Evolutionary conservation across 2,113 vertebrate genomes (phyloP).

Genomic region (Ciconia boyciana): DNA sequence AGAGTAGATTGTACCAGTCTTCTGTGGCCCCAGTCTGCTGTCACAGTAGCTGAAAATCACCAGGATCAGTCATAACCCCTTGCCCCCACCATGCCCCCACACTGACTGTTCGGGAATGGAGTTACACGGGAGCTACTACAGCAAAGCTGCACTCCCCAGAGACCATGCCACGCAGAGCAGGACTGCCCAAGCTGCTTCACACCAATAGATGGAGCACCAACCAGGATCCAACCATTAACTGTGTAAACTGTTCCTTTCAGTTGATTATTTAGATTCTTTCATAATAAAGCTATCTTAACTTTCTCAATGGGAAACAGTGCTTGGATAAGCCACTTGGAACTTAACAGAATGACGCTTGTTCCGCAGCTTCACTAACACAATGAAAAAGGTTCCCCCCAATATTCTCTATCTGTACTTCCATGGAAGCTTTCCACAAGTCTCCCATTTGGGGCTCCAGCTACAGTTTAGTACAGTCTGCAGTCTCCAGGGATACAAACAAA

Average conservation of each 20-base stretch:
- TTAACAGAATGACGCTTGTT: background rate
- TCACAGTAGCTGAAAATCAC: background rate
- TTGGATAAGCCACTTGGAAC: background rate
- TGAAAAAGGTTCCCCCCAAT: background rate
- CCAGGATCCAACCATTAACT: background rate
- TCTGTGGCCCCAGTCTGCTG: background rate
- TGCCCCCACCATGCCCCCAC: no score
- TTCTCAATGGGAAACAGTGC: background rate
- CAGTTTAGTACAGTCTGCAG: background rate
- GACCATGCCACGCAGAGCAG: background rate
- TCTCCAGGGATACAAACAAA: background rate
- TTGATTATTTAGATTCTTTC: background rate
- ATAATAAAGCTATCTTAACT: background rate
- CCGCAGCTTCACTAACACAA: background rate
- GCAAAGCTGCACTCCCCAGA: background rate
- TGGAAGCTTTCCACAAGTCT: background rate
- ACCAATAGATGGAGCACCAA: background rate
- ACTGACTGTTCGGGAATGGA: background rate
- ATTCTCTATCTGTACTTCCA: background rate
- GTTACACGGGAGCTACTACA: accelerated
- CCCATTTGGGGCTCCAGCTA: background rate
- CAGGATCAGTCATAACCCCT: background rate
- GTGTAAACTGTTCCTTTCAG: background rate
- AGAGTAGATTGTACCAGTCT: background rate
- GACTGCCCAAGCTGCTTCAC: background rate